Base-by-base conservation (phyloP, 2,797 vertebrate species). In the Schizopygopsis pylzovi region DNA sequence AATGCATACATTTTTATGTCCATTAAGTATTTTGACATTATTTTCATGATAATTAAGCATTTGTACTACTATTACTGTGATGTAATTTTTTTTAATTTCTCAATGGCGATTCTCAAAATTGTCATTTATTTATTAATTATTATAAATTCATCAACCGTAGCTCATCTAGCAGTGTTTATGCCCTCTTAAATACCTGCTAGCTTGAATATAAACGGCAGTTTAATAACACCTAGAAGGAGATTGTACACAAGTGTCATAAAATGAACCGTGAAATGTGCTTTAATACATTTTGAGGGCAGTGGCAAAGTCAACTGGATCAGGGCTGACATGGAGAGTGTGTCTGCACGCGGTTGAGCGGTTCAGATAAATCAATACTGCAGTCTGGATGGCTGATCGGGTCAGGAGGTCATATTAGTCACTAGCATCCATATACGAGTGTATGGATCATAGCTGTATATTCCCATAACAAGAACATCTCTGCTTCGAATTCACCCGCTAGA, bases 311-410 rank as follows among this genome's bases (percentile, higher is more conserved):
- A 33, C 45, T 47, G n/a, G 79, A 49, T 11, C 75, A 20, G 52
- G 63, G 25, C 39, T 52, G 13, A 22, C 45, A 20, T 12, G n/a
- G 59, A 41, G 71, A 20, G 33, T 18, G 16, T 25, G 54, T 33
- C 0, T 65, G 13, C 25, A 15, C 20, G 65, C 3, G 56, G 20
- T 43, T 52, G 39, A 56, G 49, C 76, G 11, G 61, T 83, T 70
- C n/a, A 75, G 61, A 83, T 83, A 33, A 87, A 87, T 83, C 86
- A 87, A 79, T 87, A 56, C 65, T 41, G 7, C 37, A 70, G 83
- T 78, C 83, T 70, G 83, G 72, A 47, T 2, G 6, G 20, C 2
- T 4, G n/a, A 71, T 43, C 49, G 16, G 65, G 39, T 68, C 82
- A 83, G 12, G 12, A 61, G 33, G 56, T 47, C 20, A 12, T 4